phyloP scores from a whole-genome alignment of 1,140 invertebrate species.

The Acromyrmex echinatior region DNA sequence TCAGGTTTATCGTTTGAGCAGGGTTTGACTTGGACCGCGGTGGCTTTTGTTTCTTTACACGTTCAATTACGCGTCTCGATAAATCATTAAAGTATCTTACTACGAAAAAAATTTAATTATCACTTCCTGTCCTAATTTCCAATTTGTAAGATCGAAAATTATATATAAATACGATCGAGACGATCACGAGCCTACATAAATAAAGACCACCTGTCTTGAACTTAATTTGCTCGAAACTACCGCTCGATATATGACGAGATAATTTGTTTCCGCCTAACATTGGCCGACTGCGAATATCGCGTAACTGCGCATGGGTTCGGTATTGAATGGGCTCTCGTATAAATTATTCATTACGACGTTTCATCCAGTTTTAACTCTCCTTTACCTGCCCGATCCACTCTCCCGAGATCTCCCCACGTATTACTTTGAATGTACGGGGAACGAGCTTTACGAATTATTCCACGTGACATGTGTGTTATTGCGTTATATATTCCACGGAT shows the following conservation, averaged over 20 bases:
- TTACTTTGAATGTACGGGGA: constrained; percentile 54
- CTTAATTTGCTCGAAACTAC: constrained; percentile 10
- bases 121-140: background rate
- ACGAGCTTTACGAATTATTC: constrained; percentile 62
- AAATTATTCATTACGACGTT: constrained; percentile 58
- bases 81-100: background rate
- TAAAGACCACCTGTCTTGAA: background rate
- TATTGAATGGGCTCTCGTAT: constrained; percentile 52
- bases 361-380: constrained; percentile 65
- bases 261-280: constrained; percentile 36
- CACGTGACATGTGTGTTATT: constrained; percentile 53
- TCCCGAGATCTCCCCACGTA: constrained; percentile 19
- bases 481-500: constrained; percentile 48
- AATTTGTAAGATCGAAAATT: background rate
- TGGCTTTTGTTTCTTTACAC: constrained; percentile 42
- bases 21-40: background rate
- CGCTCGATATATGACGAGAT: background rate
- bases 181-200: background rate
- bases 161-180: background rate
- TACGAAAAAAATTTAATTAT: background rate
- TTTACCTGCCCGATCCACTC: constrained; percentile 39
- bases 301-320: constrained; percentile 36
- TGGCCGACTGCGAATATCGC: constrained; percentile 27
- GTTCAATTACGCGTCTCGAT: background rate
- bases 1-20: constrained; percentile 48